phyloP scores from a whole-genome alignment of 2,888 invertebrate genomes.

The Lepidocyrtinus sp. region DNA sequence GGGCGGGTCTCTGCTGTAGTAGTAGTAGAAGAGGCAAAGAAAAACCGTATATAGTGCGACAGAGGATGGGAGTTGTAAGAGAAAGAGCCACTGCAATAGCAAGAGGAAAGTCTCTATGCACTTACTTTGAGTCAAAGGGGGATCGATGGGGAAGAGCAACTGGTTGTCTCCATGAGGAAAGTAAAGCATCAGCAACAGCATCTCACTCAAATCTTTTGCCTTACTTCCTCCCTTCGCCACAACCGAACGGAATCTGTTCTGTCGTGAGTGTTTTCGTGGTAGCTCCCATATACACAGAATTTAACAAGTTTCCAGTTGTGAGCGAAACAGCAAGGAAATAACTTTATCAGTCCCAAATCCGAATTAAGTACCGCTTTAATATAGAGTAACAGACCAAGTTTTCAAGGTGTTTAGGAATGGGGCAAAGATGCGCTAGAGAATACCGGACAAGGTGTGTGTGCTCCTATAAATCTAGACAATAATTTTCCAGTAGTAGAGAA shows the following conservation, averaged over 20 bases:
- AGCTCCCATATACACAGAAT: neutral
- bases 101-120: neutral
- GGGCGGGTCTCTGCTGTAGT: constrained; percentile 23
- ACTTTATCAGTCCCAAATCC: constrained; percentile 18
- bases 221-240: constrained; percentile 6
- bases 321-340: constrained; percentile 6
- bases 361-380: constrained; percentile 3
- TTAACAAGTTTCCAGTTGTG: constrained; percentile 13
- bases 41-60: constrained; percentile 11
- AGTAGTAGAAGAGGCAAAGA: neutral
- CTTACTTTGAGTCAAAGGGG: constrained; percentile 4
- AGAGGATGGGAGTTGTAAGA: neutral
- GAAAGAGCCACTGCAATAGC: constrained; percentile 9
- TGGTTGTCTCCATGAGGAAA: constrained; percentile 68
- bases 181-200: constrained; percentile 26
- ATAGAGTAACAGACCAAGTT: neutral
- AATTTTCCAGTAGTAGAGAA: constrained; percentile 8
- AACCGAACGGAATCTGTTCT: neutral
- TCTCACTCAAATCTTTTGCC: neutral
- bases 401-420: constrained; percentile 8
- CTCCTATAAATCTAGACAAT: neutral
- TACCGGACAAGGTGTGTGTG: constrained; percentile 15
- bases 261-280: neutral
- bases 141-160: constrained; percentile 70
- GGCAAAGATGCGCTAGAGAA: constrained; percentile 9